Conservation (phyloP, 1,140 invertebrate species). For the Drosophila dunni region DNA sequence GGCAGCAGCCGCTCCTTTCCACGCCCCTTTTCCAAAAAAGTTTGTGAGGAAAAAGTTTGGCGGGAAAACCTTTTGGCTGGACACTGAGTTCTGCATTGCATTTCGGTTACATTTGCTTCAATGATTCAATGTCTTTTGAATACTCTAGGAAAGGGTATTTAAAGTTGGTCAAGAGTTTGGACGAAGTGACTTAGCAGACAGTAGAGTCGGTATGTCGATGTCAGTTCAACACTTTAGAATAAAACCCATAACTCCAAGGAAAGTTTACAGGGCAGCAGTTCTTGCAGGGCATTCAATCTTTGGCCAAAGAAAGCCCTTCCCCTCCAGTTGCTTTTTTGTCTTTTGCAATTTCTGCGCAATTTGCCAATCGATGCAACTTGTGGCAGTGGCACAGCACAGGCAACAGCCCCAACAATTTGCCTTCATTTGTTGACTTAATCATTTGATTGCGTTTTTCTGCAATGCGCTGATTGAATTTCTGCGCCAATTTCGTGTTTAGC, state of each 20-base stretch:
- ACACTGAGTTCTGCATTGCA: background rate
- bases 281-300: too few relatives aligned
- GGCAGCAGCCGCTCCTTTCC: background rate
- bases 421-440: conserved; percentile 82
- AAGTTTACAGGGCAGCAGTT: too few relatives aligned
- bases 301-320: too few relatives aligned
- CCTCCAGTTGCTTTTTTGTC: background rate
- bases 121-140: conserved; percentile 39
- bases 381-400: conserved; percentile 8
- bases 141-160: too few relatives aligned
- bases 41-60: conserved; percentile 44
- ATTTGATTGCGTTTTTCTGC: conserved; percentile 82
- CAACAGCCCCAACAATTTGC: conserved; percentile 68
- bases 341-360: conserved; percentile 19
- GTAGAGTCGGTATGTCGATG: too few relatives aligned
- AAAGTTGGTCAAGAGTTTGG: too few relatives aligned
- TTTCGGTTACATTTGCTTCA: conserved; percentile 34
- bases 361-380: conserved; percentile 21
- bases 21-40: conserved; percentile 9
- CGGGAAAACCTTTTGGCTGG: conserved; percentile 9
- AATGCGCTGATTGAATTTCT: conserved; percentile 75
- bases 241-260: too few relatives aligned
- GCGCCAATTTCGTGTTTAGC: conserved; percentile 50
- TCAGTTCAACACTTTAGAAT: too few relatives aligned
- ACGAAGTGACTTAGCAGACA: too few relatives aligned